These are phyloP conservation scores for Melanostoma mellinum DNA, from an alignment of 2,888 invertebrate genomes.

Conservation along the genomic window DNA sequence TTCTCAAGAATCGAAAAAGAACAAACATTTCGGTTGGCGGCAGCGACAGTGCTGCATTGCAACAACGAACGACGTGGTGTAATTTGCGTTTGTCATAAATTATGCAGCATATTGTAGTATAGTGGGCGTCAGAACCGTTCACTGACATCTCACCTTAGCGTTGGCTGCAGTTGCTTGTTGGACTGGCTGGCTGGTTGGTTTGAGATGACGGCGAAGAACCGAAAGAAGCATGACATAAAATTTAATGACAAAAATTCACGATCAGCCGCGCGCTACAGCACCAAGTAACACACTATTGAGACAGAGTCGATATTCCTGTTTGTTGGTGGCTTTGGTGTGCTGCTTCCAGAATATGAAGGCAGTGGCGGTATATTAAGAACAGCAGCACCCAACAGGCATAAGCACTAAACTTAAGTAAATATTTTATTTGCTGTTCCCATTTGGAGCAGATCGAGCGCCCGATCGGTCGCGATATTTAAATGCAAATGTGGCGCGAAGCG, in stretches of 20 bases:
- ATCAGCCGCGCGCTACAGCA: constrained; percentile 44
- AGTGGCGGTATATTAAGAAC: constrained; percentile 37
- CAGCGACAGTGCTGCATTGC: constrained; percentile 26
- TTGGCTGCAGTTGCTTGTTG: constrained; percentile 38
- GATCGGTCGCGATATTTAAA: constrained; percentile 39
- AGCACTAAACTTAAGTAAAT: constrained; percentile 56
- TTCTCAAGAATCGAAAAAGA: constrained; percentile 36
- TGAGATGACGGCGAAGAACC: constrained; percentile 37
- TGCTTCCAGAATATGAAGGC: constrained; percentile 53
- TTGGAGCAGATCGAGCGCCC: constrained; percentile 74
- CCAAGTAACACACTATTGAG: constrained; percentile 33
- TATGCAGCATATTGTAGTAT: constrained; percentile 61
- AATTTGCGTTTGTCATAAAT: constrained; percentile 72
- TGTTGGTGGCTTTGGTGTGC: constrained; percentile 11
- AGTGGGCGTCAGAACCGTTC: constrained; percentile 70
- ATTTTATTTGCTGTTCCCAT: constrained; percentile 73
- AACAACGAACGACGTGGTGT: constrained; percentile 24
- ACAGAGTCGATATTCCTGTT: constrained; percentile 68
- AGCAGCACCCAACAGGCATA: constrained; percentile 47
- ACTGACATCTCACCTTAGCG: constrained; percentile 72
- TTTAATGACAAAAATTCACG: constrained; percentile 72
- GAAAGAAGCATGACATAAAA: constrained; percentile 69
- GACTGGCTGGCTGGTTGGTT: constrained; percentile 5
- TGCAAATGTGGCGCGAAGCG: constrained; percentile 53
- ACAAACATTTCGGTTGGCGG: constrained; percentile 59